These are phyloP conservation scores for Tricholaema leucomelas DNA, from an alignment of 2,113 vertebrate species.

Conservation along the genomic window DNA sequence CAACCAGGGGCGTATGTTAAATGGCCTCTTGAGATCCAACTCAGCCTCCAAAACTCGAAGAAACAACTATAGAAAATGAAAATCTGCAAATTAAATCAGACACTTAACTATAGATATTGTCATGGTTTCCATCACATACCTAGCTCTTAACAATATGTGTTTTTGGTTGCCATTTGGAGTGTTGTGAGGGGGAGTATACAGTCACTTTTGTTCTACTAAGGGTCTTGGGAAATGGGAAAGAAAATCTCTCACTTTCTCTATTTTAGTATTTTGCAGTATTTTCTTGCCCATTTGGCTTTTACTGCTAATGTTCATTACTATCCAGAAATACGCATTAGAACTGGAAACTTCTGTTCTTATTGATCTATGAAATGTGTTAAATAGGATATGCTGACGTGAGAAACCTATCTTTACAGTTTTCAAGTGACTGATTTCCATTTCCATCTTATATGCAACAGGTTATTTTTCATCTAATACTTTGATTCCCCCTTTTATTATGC, in stretches of 20 bases:
- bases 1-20: not conserved
- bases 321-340: not conserved
- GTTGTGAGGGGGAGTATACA: not conserved
- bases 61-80: not conserved
- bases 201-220: not conserved
- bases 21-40: not conserved
- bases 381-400: not conserved
- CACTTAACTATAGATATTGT: not conserved
- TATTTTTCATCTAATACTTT: not conserved
- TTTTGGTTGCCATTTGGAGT: not conserved
- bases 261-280: not conserved
- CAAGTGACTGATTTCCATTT: not conserved
- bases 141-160: not conserved
- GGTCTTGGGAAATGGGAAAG: not conserved
- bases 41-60: not conserved
- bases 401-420: not conserved
- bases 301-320: not conserved
- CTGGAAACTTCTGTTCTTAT: not conserved
- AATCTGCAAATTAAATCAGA: not conserved
- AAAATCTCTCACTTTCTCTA: not conserved
- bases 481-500: not conserved
- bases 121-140: rapidly evolving
- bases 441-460: not conserved
- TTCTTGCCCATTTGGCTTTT: not conserved
- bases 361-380: not conserved